Evolutionary conservation across 2,888 invertebrate genomes (phyloP).

Genomic region (Diplolepis rosae): DNA sequence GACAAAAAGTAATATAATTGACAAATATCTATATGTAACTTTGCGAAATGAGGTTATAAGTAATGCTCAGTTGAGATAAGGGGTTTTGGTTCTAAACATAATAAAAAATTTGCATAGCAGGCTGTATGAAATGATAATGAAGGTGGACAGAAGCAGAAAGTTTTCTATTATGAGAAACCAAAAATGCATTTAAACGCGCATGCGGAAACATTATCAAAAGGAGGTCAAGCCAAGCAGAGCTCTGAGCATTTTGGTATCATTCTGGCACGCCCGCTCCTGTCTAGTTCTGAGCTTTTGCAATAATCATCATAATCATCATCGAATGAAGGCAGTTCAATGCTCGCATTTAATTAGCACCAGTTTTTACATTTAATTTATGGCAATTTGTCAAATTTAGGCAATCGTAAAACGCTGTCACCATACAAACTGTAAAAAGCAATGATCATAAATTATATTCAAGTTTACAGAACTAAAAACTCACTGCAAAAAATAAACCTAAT

Average conservation of each 20-base stretch:
- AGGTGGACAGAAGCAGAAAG: constrained; percentile 6
- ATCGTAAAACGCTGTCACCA: neutral
- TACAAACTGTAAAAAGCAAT: neutral
- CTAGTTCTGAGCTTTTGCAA: constrained; percentile 7
- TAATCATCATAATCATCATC: constrained; percentile 16
- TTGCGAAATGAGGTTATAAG: neutral
- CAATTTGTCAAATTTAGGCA: constrained; percentile 1
- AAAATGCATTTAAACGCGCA: constrained; percentile 30
- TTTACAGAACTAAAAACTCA: neutral
- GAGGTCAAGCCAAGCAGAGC: constrained; percentile 29
- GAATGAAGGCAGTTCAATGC: neutral
- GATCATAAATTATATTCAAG: neutral
- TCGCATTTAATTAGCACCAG: neutral
- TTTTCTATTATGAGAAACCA: constrained; percentile 18
- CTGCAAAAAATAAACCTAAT: too few relatives aligned
- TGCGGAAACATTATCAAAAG: constrained; percentile 31
- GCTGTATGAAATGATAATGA: neutral
- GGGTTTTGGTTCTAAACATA: neutral
- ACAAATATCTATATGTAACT: too few relatives aligned
- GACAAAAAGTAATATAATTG: too few relatives aligned
- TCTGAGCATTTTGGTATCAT: constrained; percentile 27
- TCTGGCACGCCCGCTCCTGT: constrained; percentile 28
- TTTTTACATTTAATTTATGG: neutral
- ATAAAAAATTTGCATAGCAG: neutral
- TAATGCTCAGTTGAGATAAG: neutral